A percentile compares a stretch with the other conserved stretches of the same genome.
phyloP scores from a whole-genome alignment of 2,888 invertebrate genomes.

The Lacanobia oleracea region DNA sequence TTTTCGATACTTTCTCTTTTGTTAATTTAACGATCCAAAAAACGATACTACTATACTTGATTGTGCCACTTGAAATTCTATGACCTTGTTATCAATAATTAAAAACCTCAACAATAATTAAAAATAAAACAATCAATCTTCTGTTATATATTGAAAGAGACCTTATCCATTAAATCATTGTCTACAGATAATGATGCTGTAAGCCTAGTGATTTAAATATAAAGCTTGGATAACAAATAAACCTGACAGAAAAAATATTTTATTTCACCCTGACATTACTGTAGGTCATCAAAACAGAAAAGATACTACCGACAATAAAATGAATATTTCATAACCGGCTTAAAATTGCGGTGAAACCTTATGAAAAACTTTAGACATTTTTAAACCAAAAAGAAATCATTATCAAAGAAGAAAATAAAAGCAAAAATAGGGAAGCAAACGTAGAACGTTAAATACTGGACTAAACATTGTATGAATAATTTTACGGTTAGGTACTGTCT shows the following conservation, averaged over 20 bases:
- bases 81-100: neutral
- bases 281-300: neutral
- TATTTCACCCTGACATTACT: neutral
- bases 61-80: no score
- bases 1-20: no score
- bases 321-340: slow-evolving; percentile 22
- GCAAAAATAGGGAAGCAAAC: neutral
- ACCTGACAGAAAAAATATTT: slow-evolving; percentile 1
- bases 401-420: slow-evolving; percentile 4
- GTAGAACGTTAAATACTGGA: neutral
- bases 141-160: slow-evolving; percentile 1
- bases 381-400: slow-evolving; percentile 4
- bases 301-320: slow-evolving; percentile 10
- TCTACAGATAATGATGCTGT: slow-evolving; percentile 8
- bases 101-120: neutral
- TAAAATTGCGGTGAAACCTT: neutral
- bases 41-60: no score
- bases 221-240: slow-evolving; percentile 6
- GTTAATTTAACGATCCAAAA: no score
- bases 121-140: neutral
- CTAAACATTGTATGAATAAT: slow-evolving; percentile 29
- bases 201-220: slow-evolving; percentile 19
- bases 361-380: slow-evolving; percentile 14
- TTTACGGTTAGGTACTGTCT: neutral
- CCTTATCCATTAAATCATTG: neutral